A percentile compares a stretch with the other conserved stretches of the same genome.
Evolutionary conservation across 1,140 invertebrate genomes (phyloP).

Genomic region (Brachystomella parvula): DNA sequence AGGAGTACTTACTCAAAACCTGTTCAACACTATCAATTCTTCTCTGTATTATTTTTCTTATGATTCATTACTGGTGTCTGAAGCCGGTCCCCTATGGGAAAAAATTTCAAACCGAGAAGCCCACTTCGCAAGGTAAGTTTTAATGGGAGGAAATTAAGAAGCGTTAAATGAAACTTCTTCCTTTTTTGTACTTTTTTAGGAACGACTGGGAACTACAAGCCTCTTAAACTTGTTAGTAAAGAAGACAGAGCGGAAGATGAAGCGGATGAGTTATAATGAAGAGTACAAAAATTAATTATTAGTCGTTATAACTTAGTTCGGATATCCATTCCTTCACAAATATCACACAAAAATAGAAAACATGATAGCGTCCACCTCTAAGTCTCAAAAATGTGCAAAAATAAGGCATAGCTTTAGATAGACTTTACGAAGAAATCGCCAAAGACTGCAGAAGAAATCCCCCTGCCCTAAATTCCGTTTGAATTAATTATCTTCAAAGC

Average conservation of each 20-base stretch:
- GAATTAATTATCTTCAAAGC: too few relatives aligned
- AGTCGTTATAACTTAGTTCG: too few relatives aligned
- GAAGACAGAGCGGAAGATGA: constrained; percentile 8
- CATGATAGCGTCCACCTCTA: too few relatives aligned
- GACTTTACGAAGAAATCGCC: too few relatives aligned
- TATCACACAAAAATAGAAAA: neutral
- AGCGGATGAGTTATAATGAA: constrained; percentile 9
- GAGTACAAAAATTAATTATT: too few relatives aligned
- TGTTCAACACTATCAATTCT: constrained; percentile 17
- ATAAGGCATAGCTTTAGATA: too few relatives aligned
- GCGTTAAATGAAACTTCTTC: too few relatives aligned
- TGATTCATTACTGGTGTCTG: constrained; percentile 32
- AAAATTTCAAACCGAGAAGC: constrained; percentile 27
- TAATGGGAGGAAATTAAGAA: too few relatives aligned
- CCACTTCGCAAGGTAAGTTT: constrained; percentile 14
- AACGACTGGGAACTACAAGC: constrained; percentile 33
- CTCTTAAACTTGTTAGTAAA: constrained; percentile 30
- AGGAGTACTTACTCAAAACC: constrained; percentile 32
- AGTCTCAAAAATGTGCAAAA: too few relatives aligned
- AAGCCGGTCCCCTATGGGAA: constrained; percentile 28
- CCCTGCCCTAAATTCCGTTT: too few relatives aligned
- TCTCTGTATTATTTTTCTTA: constrained; percentile 28
- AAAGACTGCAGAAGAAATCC: too few relatives aligned
- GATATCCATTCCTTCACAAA: neutral
- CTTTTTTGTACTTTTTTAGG: constrained; percentile 20